phyloP scores from a whole-genome alignment of 2,797 vertebrate species.

The Gephyroberyx darwinii region DNA sequence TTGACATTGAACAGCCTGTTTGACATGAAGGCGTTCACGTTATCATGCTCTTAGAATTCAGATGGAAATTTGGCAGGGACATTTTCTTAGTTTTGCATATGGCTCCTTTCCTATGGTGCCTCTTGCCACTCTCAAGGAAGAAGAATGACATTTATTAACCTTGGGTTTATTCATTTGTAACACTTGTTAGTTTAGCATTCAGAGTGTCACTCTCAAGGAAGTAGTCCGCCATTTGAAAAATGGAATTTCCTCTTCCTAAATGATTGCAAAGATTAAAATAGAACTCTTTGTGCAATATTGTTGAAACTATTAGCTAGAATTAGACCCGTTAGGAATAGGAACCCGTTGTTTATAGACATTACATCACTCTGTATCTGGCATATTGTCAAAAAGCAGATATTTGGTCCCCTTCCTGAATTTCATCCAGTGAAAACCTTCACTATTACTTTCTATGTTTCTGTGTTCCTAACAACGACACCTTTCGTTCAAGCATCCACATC shows the following conservation, averaged over 20 bases:
- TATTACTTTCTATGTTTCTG: not conserved
- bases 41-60: slow-evolving; percentile 40
- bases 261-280: too few relatives aligned
- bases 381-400: not conserved
- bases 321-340: too few relatives aligned
- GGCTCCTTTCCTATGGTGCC: slow-evolving; percentile 20
- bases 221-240: not conserved
- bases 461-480: not conserved
- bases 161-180: not conserved
- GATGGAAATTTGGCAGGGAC: slow-evolving; percentile 53
- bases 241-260: too few relatives aligned
- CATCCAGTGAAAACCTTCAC: not conserved
- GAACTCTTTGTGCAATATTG: too few relatives aligned
- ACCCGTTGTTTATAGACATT: not conserved
- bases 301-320: not conserved
- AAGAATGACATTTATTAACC: slow-evolving; percentile 5
- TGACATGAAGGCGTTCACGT: slow-evolving; percentile 5
- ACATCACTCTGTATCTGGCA: not conserved
- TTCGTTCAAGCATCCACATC: not conserved
- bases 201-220: too few relatives aligned
- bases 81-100: slow-evolving; percentile 58
- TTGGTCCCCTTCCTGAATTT: not conserved
- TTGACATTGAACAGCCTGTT: not conserved
- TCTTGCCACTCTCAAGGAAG: not conserved
- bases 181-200: not conserved